Base-by-base conservation (phyloP, 2,888 invertebrate genomes). In the Trachelus tabidus region DNA sequence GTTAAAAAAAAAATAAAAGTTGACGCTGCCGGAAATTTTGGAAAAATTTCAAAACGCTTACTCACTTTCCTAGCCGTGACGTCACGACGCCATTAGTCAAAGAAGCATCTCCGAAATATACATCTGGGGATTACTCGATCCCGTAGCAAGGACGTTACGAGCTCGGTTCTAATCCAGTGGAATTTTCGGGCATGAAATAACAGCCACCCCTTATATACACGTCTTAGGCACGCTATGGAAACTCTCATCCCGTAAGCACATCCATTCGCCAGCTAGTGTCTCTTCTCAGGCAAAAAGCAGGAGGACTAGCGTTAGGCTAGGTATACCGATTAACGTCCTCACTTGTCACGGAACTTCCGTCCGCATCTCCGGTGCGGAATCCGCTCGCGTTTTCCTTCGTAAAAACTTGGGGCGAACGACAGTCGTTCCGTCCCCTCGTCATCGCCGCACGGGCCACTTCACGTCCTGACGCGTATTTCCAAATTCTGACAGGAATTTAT, bases 261-360 rank as follows among this genome's bases (percentile, higher is more conserved):
- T 56, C 56, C 56, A 56, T 56, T 56, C 56, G 56, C 56, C 56
- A 23, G 56, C 23, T 56, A 56, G 56, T 56, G 56, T 56, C 56
- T 56, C 56, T 56, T 56, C 56, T 23, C 23, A 2, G 9, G 56
- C 56, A 56, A 56, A 56, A 56, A 56, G 56, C 56, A 23, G 35
- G 12, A 12, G 40, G 6, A 40, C 23, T 40, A 23, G 23, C 23
- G 56, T 56, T 23, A 23, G 56, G 56, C 56, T 56, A 3, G 71
- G 71, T 34, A 34, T n/a, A 30, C 74, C 35, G 74, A 74, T 74
- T 74, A 74, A 74, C 74, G 37, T 23, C 35, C 74, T 34, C 74
- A 35, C 74, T 74, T 35, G 74, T 74, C 34, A 35, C 31, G 15
- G 74, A 23, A 74, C 37, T 35, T 74, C 37, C 74, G 74, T 74